Base-by-base conservation (phyloP, 2,113 vertebrate species). In the Benitochromis conjunctus region DNA sequence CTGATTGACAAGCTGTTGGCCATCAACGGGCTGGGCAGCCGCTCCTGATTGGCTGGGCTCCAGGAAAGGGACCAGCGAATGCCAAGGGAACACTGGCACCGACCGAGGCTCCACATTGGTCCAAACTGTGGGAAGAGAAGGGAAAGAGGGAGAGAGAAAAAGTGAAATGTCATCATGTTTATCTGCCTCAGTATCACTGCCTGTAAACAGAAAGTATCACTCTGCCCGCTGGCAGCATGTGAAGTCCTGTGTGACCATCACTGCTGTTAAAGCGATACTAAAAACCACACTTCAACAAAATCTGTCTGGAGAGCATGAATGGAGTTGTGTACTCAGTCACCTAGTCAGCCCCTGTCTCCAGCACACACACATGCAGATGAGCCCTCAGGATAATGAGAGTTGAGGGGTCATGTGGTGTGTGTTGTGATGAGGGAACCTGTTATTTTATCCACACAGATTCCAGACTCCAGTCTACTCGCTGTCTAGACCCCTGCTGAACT, bases 61-160 rank as follows among this genome's bases (percentile, higher is more conserved):
- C 96, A 98, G 95, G 92, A 98, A 98, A 86, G 98, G 98, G 88
- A 98, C 97, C 89, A 98, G 95, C 9, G 98, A 98, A 94, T 98
- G 98, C 98, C 98, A 98, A 74, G 98, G 98, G 90, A 98, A 98
- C 81, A 98, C 98, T 18, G 97, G 97, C 88, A 98, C 97, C 1
- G 98, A 98, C 12, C 98, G 96, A 64, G 98, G 98, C 94, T 98
- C 98, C 95, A 98, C 98, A 21, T 98, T 98, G 79, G 97, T 98
- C 98, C 98, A 98, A 85, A 98, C 98, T 98, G 96, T 74, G 86
- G 81, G 83, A 93, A 91, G 46, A 86, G 19, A 88, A 89, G 29
- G 79, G 26, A 60, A 43, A 64, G 62, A 36, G n/a, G 85, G 85
- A 53, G 51, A 57, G 62, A 81, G 43, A 56, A 85, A 88, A 89